A percentile compares a stretch with the other conserved stretches of the same genome.
These are phyloP conservation scores for Genyomyrus donnyi DNA, from an alignment of 2,113 vertebrate genomes.

Conservation along the genomic window DNA sequence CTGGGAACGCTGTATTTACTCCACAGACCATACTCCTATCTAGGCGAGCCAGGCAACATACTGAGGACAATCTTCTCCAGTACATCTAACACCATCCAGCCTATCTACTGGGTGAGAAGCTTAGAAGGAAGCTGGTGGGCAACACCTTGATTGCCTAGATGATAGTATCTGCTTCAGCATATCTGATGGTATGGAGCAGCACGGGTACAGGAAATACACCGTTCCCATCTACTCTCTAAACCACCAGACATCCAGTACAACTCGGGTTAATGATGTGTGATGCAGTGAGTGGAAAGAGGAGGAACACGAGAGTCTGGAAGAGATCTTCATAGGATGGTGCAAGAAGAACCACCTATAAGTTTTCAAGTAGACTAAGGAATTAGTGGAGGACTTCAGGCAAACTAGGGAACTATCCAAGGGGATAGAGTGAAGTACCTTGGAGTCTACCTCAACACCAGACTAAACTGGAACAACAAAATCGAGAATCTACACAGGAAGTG, in stretches of 20 bases:
- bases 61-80: neutral
- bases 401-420: neutral
- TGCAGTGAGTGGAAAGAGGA: neutral
- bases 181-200: neutral
- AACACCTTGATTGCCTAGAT: neutral
- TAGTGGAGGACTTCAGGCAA: neutral
- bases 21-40: no score
- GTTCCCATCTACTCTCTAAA: neutral
- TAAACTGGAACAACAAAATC: neutral
- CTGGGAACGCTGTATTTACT: no score
- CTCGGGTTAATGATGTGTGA: neutral
- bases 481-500: neutral
- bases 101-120: neutral
- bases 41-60: no score
- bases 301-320: no score
- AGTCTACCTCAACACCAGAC: neutral
- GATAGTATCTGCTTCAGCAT: neutral
- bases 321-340: no score
- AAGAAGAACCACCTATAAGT: neutral
- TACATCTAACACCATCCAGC: neutral
- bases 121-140: neutral
- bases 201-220: no score
- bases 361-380: neutral
- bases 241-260: neutral
- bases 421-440: neutral